A percentile compares a stretch with the other conserved stretches of the same genome.
Conservation (phyloP, 2,797 vertebrate species). For the Rhynchonycteris naso region DNA sequence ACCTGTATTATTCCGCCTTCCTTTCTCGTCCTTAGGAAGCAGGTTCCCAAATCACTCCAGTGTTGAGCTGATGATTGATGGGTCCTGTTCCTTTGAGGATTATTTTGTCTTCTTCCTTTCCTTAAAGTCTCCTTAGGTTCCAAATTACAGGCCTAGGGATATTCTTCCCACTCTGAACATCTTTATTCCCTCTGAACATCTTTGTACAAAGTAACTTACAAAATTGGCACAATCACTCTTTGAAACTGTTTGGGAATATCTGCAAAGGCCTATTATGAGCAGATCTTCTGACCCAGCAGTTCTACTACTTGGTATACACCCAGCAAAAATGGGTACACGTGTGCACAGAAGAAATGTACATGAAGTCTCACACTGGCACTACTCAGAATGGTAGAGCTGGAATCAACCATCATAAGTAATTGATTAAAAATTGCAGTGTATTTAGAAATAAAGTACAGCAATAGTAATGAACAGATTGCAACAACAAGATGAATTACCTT, state of each 20-base stretch:
- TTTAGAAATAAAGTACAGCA: background rate
- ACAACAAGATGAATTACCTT: background rate
- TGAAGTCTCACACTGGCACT: background rate
- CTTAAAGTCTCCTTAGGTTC: background rate
- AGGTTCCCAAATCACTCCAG: background rate
- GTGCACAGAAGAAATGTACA: background rate
- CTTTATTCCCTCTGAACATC: background rate
- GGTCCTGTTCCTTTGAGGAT: background rate
- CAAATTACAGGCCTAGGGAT: background rate
- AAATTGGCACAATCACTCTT: background rate
- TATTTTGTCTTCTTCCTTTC: constrained; percentile 38
- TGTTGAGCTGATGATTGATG: background rate
- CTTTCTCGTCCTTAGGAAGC: background rate
- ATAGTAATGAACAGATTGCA: background rate
- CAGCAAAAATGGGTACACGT: background rate
- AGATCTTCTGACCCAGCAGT: background rate
- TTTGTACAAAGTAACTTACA: background rate
- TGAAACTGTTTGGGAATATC: background rate
- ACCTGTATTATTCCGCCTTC: background rate
- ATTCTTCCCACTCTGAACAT: background rate
- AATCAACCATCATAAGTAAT: background rate
- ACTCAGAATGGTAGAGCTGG: background rate
- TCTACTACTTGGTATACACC: background rate
- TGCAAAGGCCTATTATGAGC: background rate
- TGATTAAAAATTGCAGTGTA: background rate